Percentiles rank a stretch among this genome's conserved stretches.
Evolutionary conservation across 2,888 invertebrate genomes (phyloP).

Genomic region (Gordius sp.): DNA sequence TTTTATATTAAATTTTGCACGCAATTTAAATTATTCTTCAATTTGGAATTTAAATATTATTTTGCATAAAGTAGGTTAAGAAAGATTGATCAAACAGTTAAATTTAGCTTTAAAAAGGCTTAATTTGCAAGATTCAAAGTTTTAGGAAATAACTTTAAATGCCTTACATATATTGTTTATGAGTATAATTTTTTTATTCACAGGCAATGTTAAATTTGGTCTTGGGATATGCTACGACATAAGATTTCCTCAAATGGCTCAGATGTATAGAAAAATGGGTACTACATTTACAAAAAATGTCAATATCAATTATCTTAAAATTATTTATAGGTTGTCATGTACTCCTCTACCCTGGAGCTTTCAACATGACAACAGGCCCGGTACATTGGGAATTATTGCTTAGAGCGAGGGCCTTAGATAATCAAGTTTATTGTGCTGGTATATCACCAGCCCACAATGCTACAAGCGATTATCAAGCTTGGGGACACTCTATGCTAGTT

Average conservation of each 20-base stretch:
- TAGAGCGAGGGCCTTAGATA: slow-evolving; percentile 53
- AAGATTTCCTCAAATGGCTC: slow-evolving; percentile 60
- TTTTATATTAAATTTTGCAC: too few species aligned
- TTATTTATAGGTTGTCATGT: slow-evolving; percentile 44
- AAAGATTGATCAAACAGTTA: too few species aligned
- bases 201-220: slow-evolving; percentile 45
- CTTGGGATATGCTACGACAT: slow-evolving; percentile 81
- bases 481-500: slow-evolving; percentile 56
- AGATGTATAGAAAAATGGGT: slow-evolving; percentile 30
- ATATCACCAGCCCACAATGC: slow-evolving; percentile 53
- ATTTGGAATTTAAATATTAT: too few species aligned
- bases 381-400: slow-evolving; percentile 65
- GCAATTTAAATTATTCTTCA: too few species aligned
- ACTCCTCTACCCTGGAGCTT: slow-evolving; percentile 69
- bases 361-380: slow-evolving; percentile 83
- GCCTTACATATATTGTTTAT: too few species aligned
- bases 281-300: neutral
- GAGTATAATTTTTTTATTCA: slow-evolving; percentile 17
- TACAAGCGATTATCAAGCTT: slow-evolving; percentile 49
- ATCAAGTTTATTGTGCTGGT: slow-evolving; percentile 54
- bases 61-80: too few species aligned
- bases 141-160: too few species aligned
- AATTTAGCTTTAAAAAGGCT: too few species aligned
- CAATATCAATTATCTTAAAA: neutral
- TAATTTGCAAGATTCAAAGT: too few species aligned